Percentiles rank a stretch among this genome's conserved stretches.
phyloP scores from a whole-genome alignment of 2,797 vertebrate species.

The Chanos chanos region DNA sequence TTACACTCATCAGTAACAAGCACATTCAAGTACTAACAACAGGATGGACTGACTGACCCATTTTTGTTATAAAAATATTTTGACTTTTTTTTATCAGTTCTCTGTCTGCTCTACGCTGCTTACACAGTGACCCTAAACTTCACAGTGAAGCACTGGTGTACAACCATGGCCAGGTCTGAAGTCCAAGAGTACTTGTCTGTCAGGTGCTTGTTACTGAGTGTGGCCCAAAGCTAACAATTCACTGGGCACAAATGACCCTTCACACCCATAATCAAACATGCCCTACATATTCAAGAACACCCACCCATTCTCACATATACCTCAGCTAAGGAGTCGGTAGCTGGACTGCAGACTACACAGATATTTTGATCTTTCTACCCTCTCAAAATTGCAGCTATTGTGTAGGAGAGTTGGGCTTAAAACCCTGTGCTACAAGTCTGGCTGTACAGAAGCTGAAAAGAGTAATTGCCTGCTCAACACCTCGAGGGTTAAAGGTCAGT shows the following conservation, averaged over 20 bases:
- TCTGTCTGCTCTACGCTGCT: too few species aligned
- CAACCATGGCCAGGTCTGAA: constrained; percentile 11
- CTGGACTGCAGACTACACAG: neutral
- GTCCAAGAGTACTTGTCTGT: neutral
- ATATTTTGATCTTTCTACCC: neutral
- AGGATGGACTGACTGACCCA: too few species aligned
- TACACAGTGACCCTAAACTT: too few species aligned
- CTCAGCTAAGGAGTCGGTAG: neutral
- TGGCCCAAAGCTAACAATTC: constrained; percentile 11
- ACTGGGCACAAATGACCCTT: neutral
- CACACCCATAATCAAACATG: neutral
- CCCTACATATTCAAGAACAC: neutral
- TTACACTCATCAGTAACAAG: constrained; percentile 8
- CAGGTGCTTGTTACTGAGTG: neutral
- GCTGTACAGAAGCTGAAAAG: constrained; percentile 67
- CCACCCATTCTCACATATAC: neutral
- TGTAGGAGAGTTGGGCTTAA: constrained; percentile 49
- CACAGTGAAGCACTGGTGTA: neutral
- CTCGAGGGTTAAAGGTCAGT: constrained; percentile 71
- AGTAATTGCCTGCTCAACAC: constrained; percentile 72
- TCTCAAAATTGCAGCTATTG: constrained; percentile 11
- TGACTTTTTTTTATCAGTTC: too few species aligned
- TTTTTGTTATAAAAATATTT: too few species aligned
- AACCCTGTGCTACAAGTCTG: too few species aligned
- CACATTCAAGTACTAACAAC: too few species aligned